Evolutionary conservation across 2,888 invertebrate genomes (phyloP).

Genomic region (Crioceris asparagi): DNA sequence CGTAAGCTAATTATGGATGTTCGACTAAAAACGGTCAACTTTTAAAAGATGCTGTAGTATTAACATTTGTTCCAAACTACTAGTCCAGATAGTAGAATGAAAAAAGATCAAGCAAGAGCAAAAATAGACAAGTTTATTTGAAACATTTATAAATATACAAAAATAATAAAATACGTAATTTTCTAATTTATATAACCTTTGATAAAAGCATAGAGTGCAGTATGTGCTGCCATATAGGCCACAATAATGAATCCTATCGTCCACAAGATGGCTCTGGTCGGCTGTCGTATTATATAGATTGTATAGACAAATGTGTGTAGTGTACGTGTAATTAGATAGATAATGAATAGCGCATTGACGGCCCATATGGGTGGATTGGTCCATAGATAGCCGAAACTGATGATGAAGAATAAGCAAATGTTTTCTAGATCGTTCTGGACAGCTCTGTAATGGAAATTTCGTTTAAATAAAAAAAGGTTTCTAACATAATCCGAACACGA

Average conservation of each 20-base stretch:
- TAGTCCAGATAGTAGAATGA: no score
- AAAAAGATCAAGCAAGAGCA: no score
- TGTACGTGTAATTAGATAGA: slow-evolving; percentile 46
- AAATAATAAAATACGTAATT: no score
- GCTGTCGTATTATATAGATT: slow-evolving; percentile 49
- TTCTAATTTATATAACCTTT: no score
- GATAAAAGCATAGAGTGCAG: slow-evolving; percentile 17
- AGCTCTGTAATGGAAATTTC: slow-evolving; percentile 50
- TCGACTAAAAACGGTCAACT: no score
- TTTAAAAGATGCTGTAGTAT: no score
- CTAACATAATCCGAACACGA: background rate
- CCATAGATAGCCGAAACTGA: slow-evolving; percentile 49
- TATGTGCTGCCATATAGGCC: slow-evolving; percentile 24
- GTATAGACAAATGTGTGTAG: slow-evolving; percentile 57
- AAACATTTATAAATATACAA: no score
- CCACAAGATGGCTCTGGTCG: slow-evolving; percentile 26
- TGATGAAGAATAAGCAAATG: slow-evolving; percentile 52
- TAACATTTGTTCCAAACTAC: no score
- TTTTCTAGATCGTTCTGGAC: slow-evolving; percentile 65
- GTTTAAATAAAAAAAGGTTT: slow-evolving; percentile 1
- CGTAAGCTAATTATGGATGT: no score
- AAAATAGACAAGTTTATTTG: no score
- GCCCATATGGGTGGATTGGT: slow-evolving; percentile 44
- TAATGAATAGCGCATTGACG: slow-evolving; percentile 44
- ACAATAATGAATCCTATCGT: slow-evolving; percentile 22